phyloP scores from a whole-genome alignment of 1,140 invertebrate species.

The Sitophilus oryzae region DNA sequence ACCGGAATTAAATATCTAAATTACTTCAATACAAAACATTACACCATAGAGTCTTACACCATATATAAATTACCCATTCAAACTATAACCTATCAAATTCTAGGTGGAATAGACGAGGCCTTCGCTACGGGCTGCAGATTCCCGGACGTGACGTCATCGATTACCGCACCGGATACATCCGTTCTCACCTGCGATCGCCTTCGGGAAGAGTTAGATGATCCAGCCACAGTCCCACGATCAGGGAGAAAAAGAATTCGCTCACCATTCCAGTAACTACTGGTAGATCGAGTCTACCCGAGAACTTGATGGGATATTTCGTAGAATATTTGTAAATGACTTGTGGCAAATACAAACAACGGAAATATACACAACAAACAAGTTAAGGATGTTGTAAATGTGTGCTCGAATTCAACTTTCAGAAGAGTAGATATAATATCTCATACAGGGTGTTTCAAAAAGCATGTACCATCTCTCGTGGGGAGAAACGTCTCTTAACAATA shows the following conservation, averaged over 20 bases:
- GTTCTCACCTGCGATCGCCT: constrained; percentile 81
- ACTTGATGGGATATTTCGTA: constrained; percentile 12
- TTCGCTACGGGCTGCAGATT: constrained; percentile 56
- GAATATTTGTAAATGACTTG: constrained; percentile 10
- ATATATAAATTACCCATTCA: too few species aligned
- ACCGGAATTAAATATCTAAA: too few species aligned
- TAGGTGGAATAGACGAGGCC: constrained; percentile 62
- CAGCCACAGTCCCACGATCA: constrained; percentile 24
- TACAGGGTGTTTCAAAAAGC: too few species aligned
- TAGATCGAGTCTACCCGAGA: constrained; percentile 17
- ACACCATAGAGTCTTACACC: too few species aligned
- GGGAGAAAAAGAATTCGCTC: constrained; percentile 16
- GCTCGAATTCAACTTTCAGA: too few species aligned
- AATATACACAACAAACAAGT: too few species aligned
- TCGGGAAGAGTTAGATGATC: constrained; percentile 79
- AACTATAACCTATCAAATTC: background rate
- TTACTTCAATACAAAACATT: too few species aligned
- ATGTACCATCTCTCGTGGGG: too few species aligned
- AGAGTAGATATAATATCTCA: too few species aligned
- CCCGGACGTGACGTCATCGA: constrained; percentile 63
- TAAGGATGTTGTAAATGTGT: too few species aligned
- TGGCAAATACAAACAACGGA: too few species aligned
- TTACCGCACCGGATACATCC: constrained; percentile 84
- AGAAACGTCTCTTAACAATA: too few species aligned
- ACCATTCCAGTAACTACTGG: constrained; percentile 9